Base-by-base conservation (phyloP, 2,113 vertebrate species). In the Chamaea fasciata region DNA sequence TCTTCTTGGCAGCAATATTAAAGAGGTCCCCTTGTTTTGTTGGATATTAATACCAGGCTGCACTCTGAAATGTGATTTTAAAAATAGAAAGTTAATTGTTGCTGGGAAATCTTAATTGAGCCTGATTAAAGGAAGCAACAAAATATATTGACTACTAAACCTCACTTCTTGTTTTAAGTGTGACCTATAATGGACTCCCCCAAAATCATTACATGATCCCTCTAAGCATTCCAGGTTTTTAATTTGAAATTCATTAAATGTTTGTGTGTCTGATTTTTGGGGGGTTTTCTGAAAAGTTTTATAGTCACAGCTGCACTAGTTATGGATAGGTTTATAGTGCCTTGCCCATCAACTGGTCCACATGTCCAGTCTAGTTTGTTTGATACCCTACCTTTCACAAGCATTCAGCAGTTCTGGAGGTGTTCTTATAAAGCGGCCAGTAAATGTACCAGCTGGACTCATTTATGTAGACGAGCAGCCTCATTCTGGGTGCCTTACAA, bases 391-490 rank as follows among this genome's bases (percentile, higher is more conserved):
- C 98, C 97, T 98, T 98, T 97, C 94, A 97, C 96, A 97, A 98
- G 96, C 95, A 17, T 83, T 94, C 94, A 97, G 94, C 96, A 65
- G 97, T 97, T 97, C 97, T 98, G 97, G 97, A 98, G 97, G 98
- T 97, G 98, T 94, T 96, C 98, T 98, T 98, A 97, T 98, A 98
- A 98, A 98, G 94, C 95, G 95, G 96, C 97, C 83, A 96, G 97
- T 98, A 98, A 98, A 98, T 97, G 97, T 97, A 97, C 98, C 98
- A 98, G 98, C 98, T 98, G 98, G 98, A 97, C 98, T 98, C 98
- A 71, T 98, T 98, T 98, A 98, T 91, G 92, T 95, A 97, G 97
- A 96, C 62, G 92, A 98, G 96, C 95, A 88, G 97, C 90, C 97
- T 97, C 96, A 96, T 87, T 97, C 96, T 56, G 49, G 65, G 96